A percentile compares a stretch with the other conserved stretches of the same genome.
Evolutionary conservation across 1,140 invertebrate genomes (phyloP).

Genomic region (Heliconius himera): DNA sequence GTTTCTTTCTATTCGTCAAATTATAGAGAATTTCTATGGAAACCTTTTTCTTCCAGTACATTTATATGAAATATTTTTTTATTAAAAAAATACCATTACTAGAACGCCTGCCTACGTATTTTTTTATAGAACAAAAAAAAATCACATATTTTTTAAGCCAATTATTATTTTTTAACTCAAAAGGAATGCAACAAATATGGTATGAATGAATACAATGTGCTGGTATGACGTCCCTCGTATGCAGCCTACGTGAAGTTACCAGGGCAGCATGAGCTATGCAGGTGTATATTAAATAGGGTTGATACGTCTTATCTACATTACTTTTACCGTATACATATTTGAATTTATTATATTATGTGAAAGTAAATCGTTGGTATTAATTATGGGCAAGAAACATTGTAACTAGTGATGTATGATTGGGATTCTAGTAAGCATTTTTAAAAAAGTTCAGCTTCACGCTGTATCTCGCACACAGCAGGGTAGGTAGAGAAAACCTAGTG

Average conservation of each 20-base stretch:
- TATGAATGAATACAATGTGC: slow-evolving; percentile 42
- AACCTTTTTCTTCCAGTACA: too few species aligned
- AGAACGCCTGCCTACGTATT: neutral
- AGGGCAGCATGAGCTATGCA: slow-evolving; percentile 49
- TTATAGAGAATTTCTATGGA: too few species aligned
- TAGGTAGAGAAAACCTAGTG: too few species aligned
- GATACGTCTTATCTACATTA: neutral
- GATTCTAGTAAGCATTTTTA: neutral
- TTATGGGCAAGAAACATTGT: neutral
- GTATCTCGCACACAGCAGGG: too few species aligned
- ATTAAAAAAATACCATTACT: neutral
- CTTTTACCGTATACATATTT: neutral
- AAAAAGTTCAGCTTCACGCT: too few species aligned
- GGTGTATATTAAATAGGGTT: neutral
- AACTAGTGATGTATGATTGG: neutral
- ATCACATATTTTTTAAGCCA: neutral
- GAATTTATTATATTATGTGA: neutral
- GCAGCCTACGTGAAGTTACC: slow-evolving; percentile 53
- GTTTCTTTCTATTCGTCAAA: too few species aligned
- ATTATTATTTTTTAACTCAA: too few species aligned
- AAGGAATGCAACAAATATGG: slow-evolving; percentile 24
- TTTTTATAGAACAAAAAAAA: neutral
- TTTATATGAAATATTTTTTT: too few species aligned
- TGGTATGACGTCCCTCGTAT: slow-evolving; percentile 61
- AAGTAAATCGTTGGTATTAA: too few species aligned